A percentile compares a stretch with the other conserved stretches of the same genome.
These are phyloP conservation scores for Thecocarcelia acutangulata DNA, from an alignment of 2,888 invertebrate species.

Conservation along the genomic window DNA sequence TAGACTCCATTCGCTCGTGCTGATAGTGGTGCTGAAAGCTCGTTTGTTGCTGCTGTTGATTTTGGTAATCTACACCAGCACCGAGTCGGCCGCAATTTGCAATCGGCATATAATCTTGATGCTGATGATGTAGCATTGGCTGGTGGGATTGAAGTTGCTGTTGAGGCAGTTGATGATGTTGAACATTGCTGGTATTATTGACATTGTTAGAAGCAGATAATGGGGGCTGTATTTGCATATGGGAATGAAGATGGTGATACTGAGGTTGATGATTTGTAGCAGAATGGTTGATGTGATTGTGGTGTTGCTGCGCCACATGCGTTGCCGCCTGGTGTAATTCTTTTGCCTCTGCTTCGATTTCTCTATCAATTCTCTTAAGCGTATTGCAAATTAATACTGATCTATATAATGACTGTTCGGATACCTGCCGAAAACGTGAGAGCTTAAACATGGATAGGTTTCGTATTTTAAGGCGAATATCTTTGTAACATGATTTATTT, in stretches of 20 bases:
- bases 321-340: slow-evolving; percentile 81
- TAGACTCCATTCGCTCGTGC: slow-evolving; percentile 74
- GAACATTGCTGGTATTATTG: slow-evolving; percentile 52
- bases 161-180: slow-evolving; percentile 71
- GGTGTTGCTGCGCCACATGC: slow-evolving; percentile 76
- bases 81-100: slow-evolving; percentile 78
- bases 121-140: slow-evolving; percentile 72
- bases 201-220: slow-evolving; percentile 60
- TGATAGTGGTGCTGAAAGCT: slow-evolving; percentile 73
- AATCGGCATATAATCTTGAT: slow-evolving; percentile 78
- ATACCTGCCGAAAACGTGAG: slow-evolving; percentile 92
- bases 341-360: slow-evolving; percentile 89
- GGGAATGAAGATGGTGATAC: slow-evolving; percentile 73
- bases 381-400: slow-evolving; percentile 97
- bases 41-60: slow-evolving; percentile 73
- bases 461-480: slow-evolving; percentile 92
- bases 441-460: slow-evolving; percentile 96
- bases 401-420: slow-evolving; percentile 93
- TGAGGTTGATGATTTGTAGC: slow-evolving; percentile 73
- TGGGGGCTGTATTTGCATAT: slow-evolving; percentile 68
- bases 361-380: slow-evolving; percentile 91
- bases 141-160: slow-evolving; percentile 73
- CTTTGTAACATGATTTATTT: slow-evolving; percentile 89
- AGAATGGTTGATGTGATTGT: slow-evolving; percentile 75
- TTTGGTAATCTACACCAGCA: slow-evolving; percentile 78